Evolutionary conservation across 2,113 vertebrate species (phyloP), one percentile per base, ranked within the genome.

Genomic region (Tichodroma muraria): DNA sequence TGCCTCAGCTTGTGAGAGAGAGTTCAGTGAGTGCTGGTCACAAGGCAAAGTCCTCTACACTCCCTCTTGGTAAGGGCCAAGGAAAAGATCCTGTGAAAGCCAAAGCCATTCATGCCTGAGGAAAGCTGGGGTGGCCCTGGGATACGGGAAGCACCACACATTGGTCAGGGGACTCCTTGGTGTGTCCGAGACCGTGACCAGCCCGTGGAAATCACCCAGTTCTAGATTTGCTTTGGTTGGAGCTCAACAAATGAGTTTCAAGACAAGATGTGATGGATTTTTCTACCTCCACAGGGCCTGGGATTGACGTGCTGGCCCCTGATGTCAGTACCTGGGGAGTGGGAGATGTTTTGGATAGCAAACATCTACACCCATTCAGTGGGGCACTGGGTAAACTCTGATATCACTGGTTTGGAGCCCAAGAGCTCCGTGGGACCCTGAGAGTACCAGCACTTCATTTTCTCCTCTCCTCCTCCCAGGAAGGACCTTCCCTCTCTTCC

Each of bases 301-400:
- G 98, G 96, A 98, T 98, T 89, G 98, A 99, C 2, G 96, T 98
- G 35, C 98, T 98, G 23, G 98, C 98, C 64, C 98, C 98, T 24
- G 98, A 99, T 97, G 98, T 99, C 98, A 98, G 98, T 96, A 40
- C 98, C 97, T 1, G 98, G 98, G 21, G 98, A 99, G 94, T 93
- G 95, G 80, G 98, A 99, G 94, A 99, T 98, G 98, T 99, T 98
- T 95, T 99, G 98, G 98, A 98, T 98, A 13, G 98, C 98, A 9
- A 98, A 99, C 94, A 99, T 97, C 27, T 98, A 98, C 33, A 98
- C 98, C 35, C 98, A 98, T 97, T 98, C 98, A 17, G 98, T 98
- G 56, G 98, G 98, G 65, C 98, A 98, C 85, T 56, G 95, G 60
- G 97, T 98, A 96, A 98, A 44, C 13, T 78, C 73, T 1, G 2